Evolutionary conservation across 2,797 vertebrate genomes (phyloP).

Genomic region (Anguilla megastoma): DNA sequence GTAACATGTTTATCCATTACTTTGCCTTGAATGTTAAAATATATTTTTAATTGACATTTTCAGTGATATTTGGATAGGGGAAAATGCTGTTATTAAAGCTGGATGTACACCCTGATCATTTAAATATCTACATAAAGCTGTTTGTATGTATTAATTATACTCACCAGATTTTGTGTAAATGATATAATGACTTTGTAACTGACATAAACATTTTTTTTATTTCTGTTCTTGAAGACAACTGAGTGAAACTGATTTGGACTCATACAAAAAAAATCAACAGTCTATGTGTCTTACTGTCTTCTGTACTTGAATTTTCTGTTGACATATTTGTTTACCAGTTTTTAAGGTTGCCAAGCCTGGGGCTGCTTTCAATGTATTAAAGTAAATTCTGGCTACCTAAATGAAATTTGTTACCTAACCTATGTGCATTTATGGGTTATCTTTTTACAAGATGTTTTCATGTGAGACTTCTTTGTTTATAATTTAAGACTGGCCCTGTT

Average conservation of each 20-base stretch:
- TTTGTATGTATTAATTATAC: constrained; percentile 59
- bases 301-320: constrained; percentile 57
- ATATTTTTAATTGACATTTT: constrained; percentile 9
- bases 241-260: constrained; percentile 19
- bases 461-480: constrained; percentile 29
- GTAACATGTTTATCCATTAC: constrained; percentile 33
- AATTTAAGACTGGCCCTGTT: constrained; percentile 19
- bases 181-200: constrained; percentile 53
- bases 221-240: constrained; percentile 10
- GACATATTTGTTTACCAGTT: constrained; percentile 55
- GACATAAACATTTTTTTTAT: constrained; percentile 30
- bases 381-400: constrained; percentile 55
- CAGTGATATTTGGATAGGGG: neutral
- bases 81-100: neutral
- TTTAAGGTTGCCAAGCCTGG: constrained; percentile 50
- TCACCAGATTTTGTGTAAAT: constrained; percentile 60
- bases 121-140: constrained; percentile 42
- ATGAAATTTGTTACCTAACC: constrained; percentile 42
- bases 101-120: constrained; percentile 23
- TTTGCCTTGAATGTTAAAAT: neutral
- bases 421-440: constrained; percentile 49
- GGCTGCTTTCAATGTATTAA: constrained; percentile 62
- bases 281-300: constrained; percentile 42
- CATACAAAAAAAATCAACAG: constrained; percentile 43
- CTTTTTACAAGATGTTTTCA: constrained; percentile 41